Evolutionary conservation across 2,888 invertebrate genomes (phyloP).

Genomic region (Congeria kusceri): DNA sequence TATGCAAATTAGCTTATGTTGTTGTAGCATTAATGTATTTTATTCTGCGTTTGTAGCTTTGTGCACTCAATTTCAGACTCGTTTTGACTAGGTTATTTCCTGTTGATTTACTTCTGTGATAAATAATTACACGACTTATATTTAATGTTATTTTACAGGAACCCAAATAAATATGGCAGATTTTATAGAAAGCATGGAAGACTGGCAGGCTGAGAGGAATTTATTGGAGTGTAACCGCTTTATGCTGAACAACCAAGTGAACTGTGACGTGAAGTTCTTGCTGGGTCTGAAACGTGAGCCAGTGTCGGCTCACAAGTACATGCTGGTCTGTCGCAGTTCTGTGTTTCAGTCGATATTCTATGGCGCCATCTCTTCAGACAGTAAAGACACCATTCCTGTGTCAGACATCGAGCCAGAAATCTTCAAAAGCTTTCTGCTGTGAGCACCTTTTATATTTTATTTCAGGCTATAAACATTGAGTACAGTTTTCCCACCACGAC

Average conservation of each 20-base stretch:
- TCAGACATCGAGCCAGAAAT: constrained; percentile 71
- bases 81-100: no score
- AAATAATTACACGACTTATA: no score
- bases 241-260: constrained; percentile 67
- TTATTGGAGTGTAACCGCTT: constrained; percentile 65
- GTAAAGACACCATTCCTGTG: constrained; percentile 41
- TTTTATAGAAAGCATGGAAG: constrained; percentile 44
- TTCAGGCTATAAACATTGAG: no score
- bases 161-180: constrained; percentile 36
- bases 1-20: no score
- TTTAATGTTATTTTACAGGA: no score
- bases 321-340: constrained; percentile 67
- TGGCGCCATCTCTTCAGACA: constrained; percentile 56
- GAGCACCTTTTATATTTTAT: constrained; percentile 11
- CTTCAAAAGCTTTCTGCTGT: constrained; percentile 70
- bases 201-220: constrained; percentile 68
- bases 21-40: no score
- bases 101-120: no score
- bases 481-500: no score
- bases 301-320: constrained; percentile 69
- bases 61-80: no score
- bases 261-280: constrained; percentile 68
- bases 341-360: constrained; percentile 73
- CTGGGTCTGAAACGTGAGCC: constrained; percentile 57
- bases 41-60: no score